Evolutionary conservation across 2,888 invertebrate species (phyloP).

Genomic region (Pachydiplax longipennis): DNA sequence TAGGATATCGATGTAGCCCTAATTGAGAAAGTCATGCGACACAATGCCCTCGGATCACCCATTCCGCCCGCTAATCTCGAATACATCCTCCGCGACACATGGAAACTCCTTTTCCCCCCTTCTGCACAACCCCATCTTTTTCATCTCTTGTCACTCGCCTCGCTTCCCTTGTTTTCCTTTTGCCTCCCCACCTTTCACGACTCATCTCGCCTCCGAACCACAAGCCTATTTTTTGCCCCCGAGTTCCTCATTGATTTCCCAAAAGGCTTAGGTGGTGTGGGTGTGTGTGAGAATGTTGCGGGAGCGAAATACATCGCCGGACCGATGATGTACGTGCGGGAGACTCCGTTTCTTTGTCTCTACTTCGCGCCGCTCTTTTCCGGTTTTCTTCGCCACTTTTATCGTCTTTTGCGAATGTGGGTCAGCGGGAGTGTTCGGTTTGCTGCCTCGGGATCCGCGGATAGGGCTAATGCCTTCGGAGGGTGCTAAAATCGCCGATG

Average conservation of each 20-base stretch:
- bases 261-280: neutral
- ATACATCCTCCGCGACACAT: neutral
- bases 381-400: neutral
- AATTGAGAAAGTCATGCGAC: neutral
- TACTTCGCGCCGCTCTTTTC: neutral
- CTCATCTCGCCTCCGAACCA: neutral
- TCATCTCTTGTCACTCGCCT: neutral
- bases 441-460: neutral
- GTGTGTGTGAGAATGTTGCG: neutral
- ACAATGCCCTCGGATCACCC: neutral
- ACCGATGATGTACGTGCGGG: neutral
- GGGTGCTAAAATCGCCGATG: neutral
- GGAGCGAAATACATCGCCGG: neutral
- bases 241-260: conserved; percentile 25
- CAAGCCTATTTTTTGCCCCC: neutral
- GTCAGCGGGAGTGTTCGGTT: neutral
- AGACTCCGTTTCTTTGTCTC: neutral
- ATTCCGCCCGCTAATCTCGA: neutral
- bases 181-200: neutral
- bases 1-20: neutral
- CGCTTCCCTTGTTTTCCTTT: neutral
- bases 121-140: neutral
- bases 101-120: neutral
- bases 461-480: neutral
- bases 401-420: neutral